A percentile compares a stretch with the other conserved stretches of the same genome.
Conservation (phyloP, 2,888 invertebrate genomes). For the Pycnomerus fuliginosus region DNA sequence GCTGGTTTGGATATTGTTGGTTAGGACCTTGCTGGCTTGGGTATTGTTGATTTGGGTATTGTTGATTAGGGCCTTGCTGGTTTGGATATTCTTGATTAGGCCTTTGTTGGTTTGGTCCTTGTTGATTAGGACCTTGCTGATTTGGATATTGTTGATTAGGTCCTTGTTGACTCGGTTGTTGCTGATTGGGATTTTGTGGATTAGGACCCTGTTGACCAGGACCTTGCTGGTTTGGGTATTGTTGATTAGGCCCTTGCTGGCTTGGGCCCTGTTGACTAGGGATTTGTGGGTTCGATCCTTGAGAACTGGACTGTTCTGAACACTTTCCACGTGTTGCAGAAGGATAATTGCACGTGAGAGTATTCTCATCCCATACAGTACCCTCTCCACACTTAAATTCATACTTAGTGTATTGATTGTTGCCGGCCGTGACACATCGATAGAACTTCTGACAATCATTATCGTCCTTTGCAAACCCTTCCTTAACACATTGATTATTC, state of each 20-base stretch:
- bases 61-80: slow-evolving; percentile 21
- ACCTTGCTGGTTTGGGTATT: slow-evolving; percentile 11
- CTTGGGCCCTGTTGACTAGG: slow-evolving; percentile 13
- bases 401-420: slow-evolving; percentile 62
- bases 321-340: slow-evolving; percentile 55
- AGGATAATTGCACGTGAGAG: slow-evolving; percentile 71
- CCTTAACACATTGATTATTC: slow-evolving; percentile 54
- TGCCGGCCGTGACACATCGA: slow-evolving; percentile 68
- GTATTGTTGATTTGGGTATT: too few species aligned
- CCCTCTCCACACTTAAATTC: slow-evolving; percentile 73
- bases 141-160: slow-evolving; percentile 7
- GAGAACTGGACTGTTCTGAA: too few species aligned
- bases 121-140: slow-evolving; percentile 18
- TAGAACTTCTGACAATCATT: slow-evolving; percentile 74
- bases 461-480: slow-evolving; percentile 71
- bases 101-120: slow-evolving; percentile 11
- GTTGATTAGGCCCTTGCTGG: slow-evolving; percentile 8
- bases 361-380: slow-evolving; percentile 72
- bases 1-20: slow-evolving; percentile 10
- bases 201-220: slow-evolving; percentile 17
- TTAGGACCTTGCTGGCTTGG: slow-evolving; percentile 13
- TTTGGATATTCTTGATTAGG: too few species aligned
- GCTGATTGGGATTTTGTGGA: slow-evolving; percentile 18
- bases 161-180: slow-evolving; percentile 6
- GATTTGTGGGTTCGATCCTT: too few species aligned